Conservation (phyloP, 2,797 vertebrate genomes). For the Epinephelus coioides region DNA sequence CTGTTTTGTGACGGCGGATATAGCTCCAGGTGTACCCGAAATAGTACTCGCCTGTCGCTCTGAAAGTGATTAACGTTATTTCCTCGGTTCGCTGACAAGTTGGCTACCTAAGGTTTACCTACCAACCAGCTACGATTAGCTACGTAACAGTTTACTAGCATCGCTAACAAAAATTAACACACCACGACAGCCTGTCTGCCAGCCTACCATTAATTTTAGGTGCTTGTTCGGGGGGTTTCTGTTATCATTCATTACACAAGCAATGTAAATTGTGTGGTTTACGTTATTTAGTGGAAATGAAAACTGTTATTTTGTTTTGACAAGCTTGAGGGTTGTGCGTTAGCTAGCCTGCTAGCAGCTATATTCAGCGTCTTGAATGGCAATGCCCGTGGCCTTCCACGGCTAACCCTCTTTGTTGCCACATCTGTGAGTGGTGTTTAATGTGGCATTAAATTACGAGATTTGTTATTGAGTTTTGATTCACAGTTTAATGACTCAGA, state of each 20-base stretch:
- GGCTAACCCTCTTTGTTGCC: slow-evolving; percentile 66
- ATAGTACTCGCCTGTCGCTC: accelerated
- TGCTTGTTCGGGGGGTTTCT: neutral
- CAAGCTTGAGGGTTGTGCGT: slow-evolving; percentile 20
- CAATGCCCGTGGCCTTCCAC: slow-evolving; percentile 61
- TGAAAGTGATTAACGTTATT: neutral
- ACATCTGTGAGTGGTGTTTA: neutral
- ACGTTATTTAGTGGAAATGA: neutral
- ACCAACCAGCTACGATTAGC: slow-evolving; percentile 41
- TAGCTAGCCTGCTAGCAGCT: slow-evolving; percentile 54
- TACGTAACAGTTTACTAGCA: slow-evolving; percentile 54
- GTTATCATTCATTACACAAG: accelerated
- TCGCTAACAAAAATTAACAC: slow-evolving; percentile 31
- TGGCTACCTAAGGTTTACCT: slow-evolving; percentile 17
- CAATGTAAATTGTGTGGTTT: accelerated
- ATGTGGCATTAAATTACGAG: neutral
- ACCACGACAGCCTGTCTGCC: neutral
- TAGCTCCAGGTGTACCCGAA: accelerated
- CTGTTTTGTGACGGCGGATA: neutral
- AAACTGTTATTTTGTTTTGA: neutral
- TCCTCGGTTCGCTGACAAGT: slow-evolving; percentile 7
- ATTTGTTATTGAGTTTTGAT: neutral
- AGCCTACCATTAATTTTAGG: neutral
- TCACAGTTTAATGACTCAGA: accelerated
- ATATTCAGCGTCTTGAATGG: slow-evolving; percentile 22